Base-by-base conservation (phyloP, 2,888 invertebrate genomes). In the Apomyelois bistriatella region DNA sequence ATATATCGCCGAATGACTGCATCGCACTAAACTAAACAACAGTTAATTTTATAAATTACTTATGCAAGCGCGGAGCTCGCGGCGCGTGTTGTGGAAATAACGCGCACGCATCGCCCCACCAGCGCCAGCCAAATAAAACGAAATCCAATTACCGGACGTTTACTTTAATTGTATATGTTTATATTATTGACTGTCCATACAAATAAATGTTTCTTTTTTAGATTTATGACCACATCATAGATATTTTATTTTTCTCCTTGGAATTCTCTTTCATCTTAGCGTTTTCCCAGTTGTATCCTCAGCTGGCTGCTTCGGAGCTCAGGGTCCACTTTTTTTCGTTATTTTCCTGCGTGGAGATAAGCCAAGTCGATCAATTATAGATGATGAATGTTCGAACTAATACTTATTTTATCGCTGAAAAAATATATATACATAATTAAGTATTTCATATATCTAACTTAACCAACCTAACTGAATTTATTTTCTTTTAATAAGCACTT, bases 111-210 rank as follows among this genome's bases (percentile, higher is more conserved):
- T n/a, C 41, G 32, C 52, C 53, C n/a, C n/a, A n/a, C n/a, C n/a
- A n/a, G n/a, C 48, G 65, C 68, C 42, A 53, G 55, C 59, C 58
- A 61, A 65, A 73, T 63, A 65, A 70, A 65, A 57, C 67, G 65
- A 68, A 66, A 72, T 72, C 66, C 58, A 69, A 70, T 70, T 71
- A 68, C 64, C 57, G 60, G 55, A 63, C 59, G 61, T 70, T 68
- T 67, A 60, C 60, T 58, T 57, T 57, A 38, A 38, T 38, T 38
- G 10, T 32, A 32, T 32, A 32, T 13, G 12, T 38, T 38, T 16
- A 40, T 58, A 63, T 64, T 56, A 55, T 58, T 17, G 60, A 30
- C n/a, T 10, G 46, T 9, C 32, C 32, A 32, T 6, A 32, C 32
- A 32, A 46, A 46, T 6, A 59, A 59, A 59, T 38, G 13, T 12